Evolutionary conservation across 1,140 invertebrate species (phyloP).

Genomic region (Diorhabda sublineata): DNA sequence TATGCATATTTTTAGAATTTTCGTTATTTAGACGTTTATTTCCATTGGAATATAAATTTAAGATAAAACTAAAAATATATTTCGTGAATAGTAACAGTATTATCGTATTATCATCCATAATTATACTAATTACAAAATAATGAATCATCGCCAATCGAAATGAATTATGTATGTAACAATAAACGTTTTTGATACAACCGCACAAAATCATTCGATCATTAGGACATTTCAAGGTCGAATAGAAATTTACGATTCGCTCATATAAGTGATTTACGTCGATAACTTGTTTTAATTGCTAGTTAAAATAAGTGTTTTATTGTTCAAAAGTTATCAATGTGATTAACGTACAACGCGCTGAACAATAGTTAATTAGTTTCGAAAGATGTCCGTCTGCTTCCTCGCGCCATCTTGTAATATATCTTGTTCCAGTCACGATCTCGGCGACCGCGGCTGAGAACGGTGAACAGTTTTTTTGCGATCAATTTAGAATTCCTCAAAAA

Average conservation of each 20-base stretch:
- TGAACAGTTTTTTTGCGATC: conserved; percentile 16
- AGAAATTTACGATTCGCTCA: conserved; percentile 6
- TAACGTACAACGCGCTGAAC: not conserved
- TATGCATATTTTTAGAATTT: not conserved
- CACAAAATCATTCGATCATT: conserved; percentile 2
- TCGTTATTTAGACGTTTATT: too few species aligned
- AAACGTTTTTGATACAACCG: not conserved
- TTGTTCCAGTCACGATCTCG: not conserved
- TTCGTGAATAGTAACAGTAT: too few species aligned
- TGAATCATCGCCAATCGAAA: too few species aligned
- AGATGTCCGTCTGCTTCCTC: conserved; percentile 1
- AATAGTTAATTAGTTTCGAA: not conserved
- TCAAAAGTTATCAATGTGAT: not conserved
- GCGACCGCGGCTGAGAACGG: conserved; percentile 8
- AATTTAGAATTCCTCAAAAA: conserved; percentile 18
- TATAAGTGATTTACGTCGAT: not conserved
- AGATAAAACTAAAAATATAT: too few species aligned
- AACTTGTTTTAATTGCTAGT: not conserved
- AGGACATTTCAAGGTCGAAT: conserved; percentile 16
- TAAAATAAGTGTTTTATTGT: not conserved
- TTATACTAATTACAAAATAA: too few species aligned
- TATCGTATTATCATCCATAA: too few species aligned
- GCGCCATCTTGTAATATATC: conserved; percentile 11
- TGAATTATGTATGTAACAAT: too few species aligned
- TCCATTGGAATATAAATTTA: too few species aligned